Percentiles rank a stretch among this genome's conserved stretches.
These are phyloP conservation scores for Notodonta ziczac DNA, from an alignment of 2,888 invertebrate genomes.

Conservation along the genomic window DNA sequence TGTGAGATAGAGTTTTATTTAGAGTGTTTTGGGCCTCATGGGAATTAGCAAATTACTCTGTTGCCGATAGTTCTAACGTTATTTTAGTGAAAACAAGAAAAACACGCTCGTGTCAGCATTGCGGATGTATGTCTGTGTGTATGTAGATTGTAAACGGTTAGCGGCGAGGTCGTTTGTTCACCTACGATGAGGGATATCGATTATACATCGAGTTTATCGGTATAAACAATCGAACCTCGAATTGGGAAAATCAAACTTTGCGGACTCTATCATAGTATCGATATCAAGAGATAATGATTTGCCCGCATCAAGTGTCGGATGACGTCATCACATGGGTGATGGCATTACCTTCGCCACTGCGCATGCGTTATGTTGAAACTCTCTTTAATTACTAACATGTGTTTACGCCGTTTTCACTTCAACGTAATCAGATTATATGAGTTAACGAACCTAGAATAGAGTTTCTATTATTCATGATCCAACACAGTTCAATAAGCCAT, in stretches of 20 bases:
- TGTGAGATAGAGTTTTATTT: slow-evolving; percentile 16
- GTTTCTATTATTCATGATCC: slow-evolving; percentile 38
- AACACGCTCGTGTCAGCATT: slow-evolving; percentile 58
- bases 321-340: no score
- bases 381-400: neutral
- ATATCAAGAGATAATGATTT: no score
- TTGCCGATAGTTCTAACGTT: slow-evolving; percentile 38
- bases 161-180: slow-evolving; percentile 72
- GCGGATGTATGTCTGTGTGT: slow-evolving; percentile 58
- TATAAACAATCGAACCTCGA: neutral
- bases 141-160: slow-evolving; percentile 63
- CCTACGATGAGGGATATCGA: slow-evolving; percentile 34
- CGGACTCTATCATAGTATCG: neutral
- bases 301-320: no score
- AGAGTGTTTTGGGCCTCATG: slow-evolving; percentile 11
- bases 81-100: slow-evolving; percentile 59
- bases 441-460: slow-evolving; percentile 34
- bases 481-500: no score
- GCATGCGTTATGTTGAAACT: neutral
- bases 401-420: slow-evolving; percentile 14
- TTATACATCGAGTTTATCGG: neutral
- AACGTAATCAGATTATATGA: slow-evolving; percentile 29
- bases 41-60: slow-evolving; percentile 18
- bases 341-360: no score
- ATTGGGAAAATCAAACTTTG: neutral